Percentiles rank a stretch among this genome's conserved stretches.
These are phyloP conservation scores for Lithosia quadra DNA, from an alignment of 2,888 invertebrate genomes.

Conservation along the genomic window DNA sequence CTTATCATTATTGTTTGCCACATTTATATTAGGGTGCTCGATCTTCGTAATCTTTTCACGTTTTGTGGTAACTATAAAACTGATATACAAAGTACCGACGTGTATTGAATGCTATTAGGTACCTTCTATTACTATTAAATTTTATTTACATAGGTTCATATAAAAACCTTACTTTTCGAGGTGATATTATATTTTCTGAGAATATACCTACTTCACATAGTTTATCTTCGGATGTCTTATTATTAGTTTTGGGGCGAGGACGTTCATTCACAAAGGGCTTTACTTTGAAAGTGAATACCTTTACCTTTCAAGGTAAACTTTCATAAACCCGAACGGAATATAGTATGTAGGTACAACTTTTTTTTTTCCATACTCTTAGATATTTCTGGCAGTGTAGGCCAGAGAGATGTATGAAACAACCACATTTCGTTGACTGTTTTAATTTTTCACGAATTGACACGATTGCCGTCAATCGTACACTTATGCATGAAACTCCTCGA, in stretches of 20 bases:
- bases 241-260: slow-evolving; percentile 19
- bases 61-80: slow-evolving; percentile 43
- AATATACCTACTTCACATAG: slow-evolving; percentile 9
- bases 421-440: neutral
- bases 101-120: slow-evolving; percentile 33
- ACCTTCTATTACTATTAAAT: neutral
- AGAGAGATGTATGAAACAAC: neutral
- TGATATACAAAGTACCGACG: slow-evolving; percentile 30
- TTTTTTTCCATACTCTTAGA: neutral
- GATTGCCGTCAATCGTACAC: neutral
- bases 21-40: slow-evolving; percentile 28
- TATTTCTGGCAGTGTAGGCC: no score
- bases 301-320: slow-evolving; percentile 21
- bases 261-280: slow-evolving; percentile 10
- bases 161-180: neutral
- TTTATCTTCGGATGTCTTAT: slow-evolving; percentile 16
- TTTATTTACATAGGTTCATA: neutral
- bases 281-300: slow-evolving; percentile 14
- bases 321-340: slow-evolving; percentile 18
- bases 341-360: slow-evolving; percentile 14
- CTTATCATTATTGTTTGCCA: slow-evolving; percentile 26
- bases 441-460: neutral
- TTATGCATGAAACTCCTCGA: no score
- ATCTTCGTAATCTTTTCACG: slow-evolving; percentile 46
- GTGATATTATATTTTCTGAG: slow-evolving; percentile 5